Evolutionary conservation across 2,888 invertebrate species (phyloP), one percentile per base, ranked within the genome.

Genomic region (Eupithecia insigniata): DNA sequence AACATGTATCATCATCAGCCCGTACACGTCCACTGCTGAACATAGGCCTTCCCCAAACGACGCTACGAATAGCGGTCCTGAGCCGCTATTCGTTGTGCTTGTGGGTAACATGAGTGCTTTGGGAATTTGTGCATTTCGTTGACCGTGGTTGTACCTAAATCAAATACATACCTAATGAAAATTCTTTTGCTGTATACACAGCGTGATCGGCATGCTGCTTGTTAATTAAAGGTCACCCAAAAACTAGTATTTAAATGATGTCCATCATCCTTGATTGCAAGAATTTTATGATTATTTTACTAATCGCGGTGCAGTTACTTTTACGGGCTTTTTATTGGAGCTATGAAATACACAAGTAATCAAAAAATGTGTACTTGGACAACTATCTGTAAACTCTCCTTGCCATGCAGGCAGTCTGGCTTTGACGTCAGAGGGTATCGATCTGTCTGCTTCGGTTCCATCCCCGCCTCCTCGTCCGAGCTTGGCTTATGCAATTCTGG

Each of bases 381-480:
- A n/a, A 43, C 36, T 36, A n/a, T 60, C 43, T 43, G 18, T 39
- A 64, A 64, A 43, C n/a, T 43, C 55, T 69, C 64, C 64, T 75
- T 43, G 61, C 51, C 55, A 70, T 71, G 73, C 64, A 70, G 67
- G 67, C 79, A 80, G 87, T 81, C 82, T 81, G 82, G 80, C 79
- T 75, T 67, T 92, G 92, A 93, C 92, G 93, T 92, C 90, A 91
- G 78, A 71, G 76, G 72, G 79, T 69, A 94, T 94, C 87, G 93
- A 94, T 92, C 90, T 82, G 92, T 91, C 92, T 92, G 87, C 80
- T 77, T 84, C 84, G 85, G 72, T 79, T 82, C 65, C 76, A 78
- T 80, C 82, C 81, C 80, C 76, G 76, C 82, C 78, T 81, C 76
- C 79, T 66, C 70, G 55, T 65, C 28, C 60, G 58, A 65, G 61